These are phyloP conservation scores for Gulo gulo DNA, from an alignment of 2,113 vertebrate species.

Conservation along the genomic window DNA sequence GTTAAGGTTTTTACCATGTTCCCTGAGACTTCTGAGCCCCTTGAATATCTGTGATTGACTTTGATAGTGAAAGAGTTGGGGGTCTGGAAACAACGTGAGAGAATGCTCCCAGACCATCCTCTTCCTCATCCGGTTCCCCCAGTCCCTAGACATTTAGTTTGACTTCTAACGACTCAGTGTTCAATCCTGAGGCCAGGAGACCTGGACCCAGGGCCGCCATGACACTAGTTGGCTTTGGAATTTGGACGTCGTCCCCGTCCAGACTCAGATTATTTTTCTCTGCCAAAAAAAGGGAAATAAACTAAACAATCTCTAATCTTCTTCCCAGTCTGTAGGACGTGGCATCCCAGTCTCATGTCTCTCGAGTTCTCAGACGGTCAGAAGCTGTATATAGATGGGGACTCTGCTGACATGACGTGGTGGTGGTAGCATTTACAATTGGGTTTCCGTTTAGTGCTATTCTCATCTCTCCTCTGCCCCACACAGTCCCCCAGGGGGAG, in stretches of 20 bases:
- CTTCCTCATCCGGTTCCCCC: accelerated
- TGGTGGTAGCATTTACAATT: background rate
- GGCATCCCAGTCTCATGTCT: background rate
- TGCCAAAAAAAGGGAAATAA: background rate
- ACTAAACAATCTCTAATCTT: background rate
- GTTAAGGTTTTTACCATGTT: background rate
- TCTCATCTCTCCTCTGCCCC: background rate
- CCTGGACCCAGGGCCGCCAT: background rate
- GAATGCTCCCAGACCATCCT: background rate
- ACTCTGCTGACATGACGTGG: background rate
- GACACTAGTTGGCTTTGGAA: background rate
- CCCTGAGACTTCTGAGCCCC: background rate
- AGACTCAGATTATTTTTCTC: background rate
- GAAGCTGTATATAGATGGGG: background rate
- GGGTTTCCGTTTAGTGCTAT: background rate
- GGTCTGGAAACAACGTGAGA: background rate
- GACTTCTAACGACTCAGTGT: background rate
- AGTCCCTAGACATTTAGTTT: background rate
- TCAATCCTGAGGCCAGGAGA: background rate
- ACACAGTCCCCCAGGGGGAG: background rate
- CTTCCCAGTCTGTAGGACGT: background rate
- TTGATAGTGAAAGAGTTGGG: background rate
- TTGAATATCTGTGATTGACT: background rate
- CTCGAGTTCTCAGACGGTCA: background rate
- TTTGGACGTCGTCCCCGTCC: background rate